Evolutionary conservation across 2,113 vertebrate genomes (phyloP).

Genomic region (Synchiropus splendidus): DNA sequence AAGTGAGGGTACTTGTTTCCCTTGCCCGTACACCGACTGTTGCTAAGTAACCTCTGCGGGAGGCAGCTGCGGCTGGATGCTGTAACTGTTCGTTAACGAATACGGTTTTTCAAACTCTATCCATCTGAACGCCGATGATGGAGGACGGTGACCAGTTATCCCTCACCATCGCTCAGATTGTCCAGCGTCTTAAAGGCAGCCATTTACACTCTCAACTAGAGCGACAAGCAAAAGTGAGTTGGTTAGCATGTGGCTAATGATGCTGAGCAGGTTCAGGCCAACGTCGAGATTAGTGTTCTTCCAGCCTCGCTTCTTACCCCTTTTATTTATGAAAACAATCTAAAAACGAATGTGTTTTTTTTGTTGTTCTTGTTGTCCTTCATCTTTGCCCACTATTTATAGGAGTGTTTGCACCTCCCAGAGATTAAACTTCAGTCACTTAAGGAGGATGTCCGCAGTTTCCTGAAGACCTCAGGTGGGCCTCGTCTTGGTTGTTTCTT

Average conservation of each 20-base stretch:
- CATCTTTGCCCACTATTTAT: too few species aligned
- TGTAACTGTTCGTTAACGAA: not conserved
- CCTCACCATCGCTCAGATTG: conserved; percentile 77
- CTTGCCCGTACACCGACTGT: not conserved
- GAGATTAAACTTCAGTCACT: conserved; percentile 86
- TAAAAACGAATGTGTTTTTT: too few species aligned
- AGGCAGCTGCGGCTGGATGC: conserved; percentile 22
- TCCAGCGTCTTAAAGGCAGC: conserved; percentile 80
- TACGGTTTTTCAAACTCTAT: not conserved
- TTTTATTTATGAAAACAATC: too few species aligned
- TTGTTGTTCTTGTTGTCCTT: too few species aligned
- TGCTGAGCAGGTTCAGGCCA: not conserved
- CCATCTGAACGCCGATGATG: conserved; percentile 40
- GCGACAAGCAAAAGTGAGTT: conserved; percentile 86
- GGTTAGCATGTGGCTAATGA: conserved; percentile 40
- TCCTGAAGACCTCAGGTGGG: conserved; percentile 83
- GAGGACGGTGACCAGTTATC: conserved; percentile 77
- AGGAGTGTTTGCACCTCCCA: conserved; percentile 86
- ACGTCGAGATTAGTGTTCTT: not conserved
- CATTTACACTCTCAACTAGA: conserved; percentile 86
- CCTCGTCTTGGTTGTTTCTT: not conserved
- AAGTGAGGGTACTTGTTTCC: conserved; percentile 31
- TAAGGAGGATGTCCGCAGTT: conserved; percentile 87
- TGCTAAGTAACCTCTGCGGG: conserved; percentile 58
- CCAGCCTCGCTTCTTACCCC: not conserved